Evolutionary conservation across 2,888 invertebrate species (phyloP), one percentile per base, ranked within the genome.

Genomic region (Cheilosia scutellata): DNA sequence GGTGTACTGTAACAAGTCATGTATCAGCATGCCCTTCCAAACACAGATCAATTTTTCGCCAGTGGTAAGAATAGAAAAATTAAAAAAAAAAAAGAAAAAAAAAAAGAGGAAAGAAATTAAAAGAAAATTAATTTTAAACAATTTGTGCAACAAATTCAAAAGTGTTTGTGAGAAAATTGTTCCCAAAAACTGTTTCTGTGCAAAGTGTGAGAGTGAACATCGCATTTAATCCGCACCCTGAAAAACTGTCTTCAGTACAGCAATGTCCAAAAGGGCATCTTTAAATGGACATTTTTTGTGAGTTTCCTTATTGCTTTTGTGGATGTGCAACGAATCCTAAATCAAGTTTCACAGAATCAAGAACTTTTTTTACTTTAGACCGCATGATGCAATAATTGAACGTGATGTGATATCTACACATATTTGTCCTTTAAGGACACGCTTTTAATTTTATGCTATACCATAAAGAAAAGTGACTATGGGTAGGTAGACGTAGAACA

Each of bases 11-110:
- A 90, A 89, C 91, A 91, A 92, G 92, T 92, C 92, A 92, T 92
- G 92, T 92, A 92, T 92, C 92, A 92, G 91, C 92, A 92, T 92
- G 92, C 91, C 92, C 92, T 91, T 91, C 91, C 92, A 90, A 92
- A 90, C 92, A 91, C 92, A 92, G 90, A 90, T 91, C 89, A 91
- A 90, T 91, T 92, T 90, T 89, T 91, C 91, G 90, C 91, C 90
- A 91, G 92, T 89, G 92, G 92, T 92, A 91, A 92, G 92, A 90
- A 55, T 63, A 80, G 63, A 76, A 72, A 79, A 82, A 70, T 72
- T 65, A 60, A 31, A 71, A 60, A 53, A 37, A 74, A 74, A 58
- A 82, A 87, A 74, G 78, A 84, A 86, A 71, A 58, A 62, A 53
- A 63, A 47, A 57, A 58, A 27, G 37, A 16, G 9, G 16, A 20